phyloP scores from a whole-genome alignment of 2,888 invertebrate species.

The Notocelia uddmanniana region DNA sequence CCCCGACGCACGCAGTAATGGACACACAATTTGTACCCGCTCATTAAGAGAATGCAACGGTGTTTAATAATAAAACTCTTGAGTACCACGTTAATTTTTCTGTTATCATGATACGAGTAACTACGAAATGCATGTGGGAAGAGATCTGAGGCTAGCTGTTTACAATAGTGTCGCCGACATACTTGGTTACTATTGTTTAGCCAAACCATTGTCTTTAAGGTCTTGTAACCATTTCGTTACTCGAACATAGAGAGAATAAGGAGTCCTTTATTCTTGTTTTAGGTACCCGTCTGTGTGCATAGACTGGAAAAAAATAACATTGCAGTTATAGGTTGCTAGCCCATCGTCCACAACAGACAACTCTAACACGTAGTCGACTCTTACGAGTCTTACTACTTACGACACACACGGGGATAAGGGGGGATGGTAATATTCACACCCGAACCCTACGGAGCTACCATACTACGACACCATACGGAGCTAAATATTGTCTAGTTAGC shows the following conservation, averaged over 20 bases:
- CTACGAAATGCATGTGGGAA: conserved; percentile 31
- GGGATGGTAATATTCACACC: no score
- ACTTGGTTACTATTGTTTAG: conserved; percentile 31
- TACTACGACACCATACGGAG: background rate
- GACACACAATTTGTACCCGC: conserved; percentile 31
- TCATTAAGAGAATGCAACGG: conserved; percentile 36
- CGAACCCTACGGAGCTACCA: no score
- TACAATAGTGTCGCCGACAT: conserved; percentile 25
- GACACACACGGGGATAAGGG: no score
- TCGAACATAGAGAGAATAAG: conserved; percentile 5
- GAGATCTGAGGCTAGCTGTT: conserved; percentile 14
- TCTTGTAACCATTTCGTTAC: conserved; percentile 36
- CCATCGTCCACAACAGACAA: no score
- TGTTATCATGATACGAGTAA: background rate
- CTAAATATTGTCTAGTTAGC: background rate
- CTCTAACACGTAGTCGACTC: no score
- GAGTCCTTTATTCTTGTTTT: no score
- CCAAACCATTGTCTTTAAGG: conserved; percentile 17
- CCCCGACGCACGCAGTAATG: conserved; percentile 23
- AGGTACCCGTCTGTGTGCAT: background rate
- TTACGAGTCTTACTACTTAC: no score
- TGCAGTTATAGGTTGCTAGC: no score
- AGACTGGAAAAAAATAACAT: no score
- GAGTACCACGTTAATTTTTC: conserved; percentile 1
- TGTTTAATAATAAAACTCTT: conserved; percentile 45